Base-by-base conservation (phyloP, 2,113 vertebrate genomes). In the Pangasianodon hypophthalmus region DNA sequence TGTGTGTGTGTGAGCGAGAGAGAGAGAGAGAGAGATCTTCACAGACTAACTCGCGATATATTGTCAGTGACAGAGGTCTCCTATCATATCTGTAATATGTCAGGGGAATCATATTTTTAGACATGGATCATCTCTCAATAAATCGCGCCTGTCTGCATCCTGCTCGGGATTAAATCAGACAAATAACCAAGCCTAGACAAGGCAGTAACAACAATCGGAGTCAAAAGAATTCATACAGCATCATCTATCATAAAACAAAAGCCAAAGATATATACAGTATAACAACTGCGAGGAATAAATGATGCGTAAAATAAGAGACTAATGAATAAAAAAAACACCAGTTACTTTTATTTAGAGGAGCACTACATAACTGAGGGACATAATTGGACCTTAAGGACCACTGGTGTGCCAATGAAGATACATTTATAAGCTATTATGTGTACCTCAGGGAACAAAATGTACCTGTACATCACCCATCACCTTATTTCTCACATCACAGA, bases 51-150 rank as follows among this genome's bases (percentile, higher is more conserved):
- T 90, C 71, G 32, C 9, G 50, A 54, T 90, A 82, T 84, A 91
- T 84, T 87, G 77, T 84, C 84, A 89, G 88, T 91, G 92, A 90
- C 90, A 91, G 90, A 81, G 89, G 85, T 90, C 90, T 90, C 73
- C 14, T 86, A 85, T 89, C 54, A 91, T 84, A 85, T 87, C 85
- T 85, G 64, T 82, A 71, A 73, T 85, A 88, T 87, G 90, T 84
- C 46, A 46, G 41, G 26, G 8, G 88, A 91, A 85, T 91, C 85
- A 52, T 87, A 90, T 90, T 89, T 92, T 79, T 89, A 88, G 87
- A 91, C 67, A 41, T 48, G 71, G 67, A 87, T 77, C 71, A 75
- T 32, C 69, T 75, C 37, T 58, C 32, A 86, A 41, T 86, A 73
- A 86, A 86, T 73, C n/a, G 67, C 2, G 18, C 32, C 67, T 54